phyloP scores from a whole-genome alignment of 2,113 vertebrate genomes.

The Corythornis cristatus region DNA sequence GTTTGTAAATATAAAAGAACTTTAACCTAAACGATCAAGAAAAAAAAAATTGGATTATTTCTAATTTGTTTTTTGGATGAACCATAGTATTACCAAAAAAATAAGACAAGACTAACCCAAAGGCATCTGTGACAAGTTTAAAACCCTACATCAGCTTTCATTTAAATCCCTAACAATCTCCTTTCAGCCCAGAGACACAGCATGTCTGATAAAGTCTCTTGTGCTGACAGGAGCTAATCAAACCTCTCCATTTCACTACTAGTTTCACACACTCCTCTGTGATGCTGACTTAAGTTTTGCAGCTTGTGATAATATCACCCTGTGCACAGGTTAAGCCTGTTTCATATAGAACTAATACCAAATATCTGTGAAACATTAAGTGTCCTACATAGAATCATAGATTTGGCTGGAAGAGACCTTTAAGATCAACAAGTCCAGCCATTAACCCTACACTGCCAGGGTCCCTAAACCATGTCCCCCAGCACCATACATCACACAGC shows the following conservation, averaged over 20 bases:
- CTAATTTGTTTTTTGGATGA: neutral
- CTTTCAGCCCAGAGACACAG: neutral
- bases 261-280: neutral
- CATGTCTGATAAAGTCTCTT: neutral
- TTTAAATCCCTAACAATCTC: neutral
- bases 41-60: neutral
- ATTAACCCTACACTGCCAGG: no score
- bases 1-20: neutral
- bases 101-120: neutral
- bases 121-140: neutral
- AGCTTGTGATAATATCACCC: neutral
- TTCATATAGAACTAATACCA: neutral
- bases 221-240: neutral
- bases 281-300: neutral
- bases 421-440: no score
- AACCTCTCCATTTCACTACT: neutral
- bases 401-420: no score
- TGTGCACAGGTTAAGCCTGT: neutral
- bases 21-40: neutral
- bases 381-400: neutral
- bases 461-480: no score
- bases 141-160: neutral
- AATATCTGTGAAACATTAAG: neutral
- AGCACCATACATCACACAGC: neutral
- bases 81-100: neutral